Base-by-base conservation (phyloP, 2,888 invertebrate genomes). In the Pandemis cinnamomeana region DNA sequence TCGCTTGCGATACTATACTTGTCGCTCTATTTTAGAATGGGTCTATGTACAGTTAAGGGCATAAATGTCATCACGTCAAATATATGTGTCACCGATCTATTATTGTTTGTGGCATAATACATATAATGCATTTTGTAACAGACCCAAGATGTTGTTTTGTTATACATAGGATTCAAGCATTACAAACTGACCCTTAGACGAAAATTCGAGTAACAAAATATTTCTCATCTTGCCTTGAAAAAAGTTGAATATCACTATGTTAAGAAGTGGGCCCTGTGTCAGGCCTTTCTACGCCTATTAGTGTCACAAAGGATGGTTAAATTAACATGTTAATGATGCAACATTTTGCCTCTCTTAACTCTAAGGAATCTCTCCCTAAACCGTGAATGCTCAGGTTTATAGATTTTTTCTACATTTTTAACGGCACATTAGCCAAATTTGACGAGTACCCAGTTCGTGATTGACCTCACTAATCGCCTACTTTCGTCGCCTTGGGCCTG, bases 381-480 rank as follows among this genome's bases (percentile, higher is more conserved):
- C 58, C 11, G 11, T 11, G 11, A 58, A 27, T 27, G 27, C 11
- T 5, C 58, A n/a, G 53, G 41, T 61, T 41, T 7, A 61, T 41
- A 42, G 42, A 42, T 3, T 61, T 58, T 27, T 58, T 58, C 27
- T 58, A 11, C 20, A 10, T 36, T 61, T 63, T 51, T 66, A 51
- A 66, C 66, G 66, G 46, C 36, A 42, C 20, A 61, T 64, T 64
- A 48, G n/a, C 44, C 10, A 41, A 27, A 41, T 66, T 42, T 55
- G 55, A 55, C 55, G 55, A 63, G 42, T 64, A 64, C 27, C 8
- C 48, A 7, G 60, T 61, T 67, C 73, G 67, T 71, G 74, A 71
- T 61, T 71, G 74, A 71, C 70, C 70, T 74, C 67, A 51, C 74
- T 61, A 74, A 74, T 74, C 60, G 60, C 61, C 70, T 48, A 70